Evolutionary conservation across 1,140 invertebrate genomes (phyloP), one percentile per base, ranked within the genome.

Genomic region (Dendroctonus ponderosae): DNA sequence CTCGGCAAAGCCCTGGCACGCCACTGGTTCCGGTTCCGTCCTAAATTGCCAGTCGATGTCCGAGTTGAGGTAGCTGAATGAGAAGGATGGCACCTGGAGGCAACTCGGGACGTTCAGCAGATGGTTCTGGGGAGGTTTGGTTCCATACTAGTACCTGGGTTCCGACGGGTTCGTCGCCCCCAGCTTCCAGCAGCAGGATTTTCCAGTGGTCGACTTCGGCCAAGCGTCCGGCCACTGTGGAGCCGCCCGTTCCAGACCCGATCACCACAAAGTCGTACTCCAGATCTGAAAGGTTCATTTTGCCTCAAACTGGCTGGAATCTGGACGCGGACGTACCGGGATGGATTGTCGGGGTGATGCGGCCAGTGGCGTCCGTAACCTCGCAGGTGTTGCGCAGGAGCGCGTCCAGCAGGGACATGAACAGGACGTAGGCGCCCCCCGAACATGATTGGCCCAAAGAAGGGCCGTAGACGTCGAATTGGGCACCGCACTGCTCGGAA

Each of bases 1-100:
- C 6, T 72, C 76, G 0, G 42, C 9, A 26, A 46, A 54, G 11
- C 76, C 76, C 12, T 82, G 74, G 63, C 84, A 86, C 3, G 83
- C 84, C 14, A 77, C 76, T 42, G 79, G 70, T 74, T 88, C 84
- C 0, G 83, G 82, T 69, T 83, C 85, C 0, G 86, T 88, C 46
- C 78, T 74, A 72, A 86, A 88, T 12, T 79, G 75, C 87, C 87
- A 89, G 72, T 88, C 86, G 0, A 84, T 81, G 5, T 80, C 75
- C 0, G 82, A 74, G 15, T 79, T 71, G 0, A 77, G 82, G 66
- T 82, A 83, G 6, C 79, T 76, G 0, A 79, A 40, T 6, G 39
- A 62, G 43, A 53, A 62, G 6, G 61, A 62, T 15, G 51, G 51
- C 37, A 62, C 51, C 49, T 61, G 12, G 12, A 50, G 48, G 11